Conservation (phyloP, 2,113 vertebrate species). For the zebrafish (Danio rerio) region GRCz12tu NC_133176.1:33952001-33952500, state of each 20-base stretch:
- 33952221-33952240: not conserved
- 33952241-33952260: not conserved
- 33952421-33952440: conserved; percentile 18
- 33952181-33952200: not conserved
- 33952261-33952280: not conserved
- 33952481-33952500: no score
- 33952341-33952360: conserved; percentile 13
- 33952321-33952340: not conserved
- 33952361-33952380: conserved; percentile 17
- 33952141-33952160: conserved; percentile 17
- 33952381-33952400: not conserved
- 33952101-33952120: conserved; percentile 29
- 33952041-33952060: conserved; percentile 8
- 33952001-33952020: conserved; percentile 7
- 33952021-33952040: conserved; percentile 44
- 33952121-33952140: conserved; percentile 5
- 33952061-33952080: conserved; percentile 13
- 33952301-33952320: not conserved
- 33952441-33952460: conserved; percentile 16
- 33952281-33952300: not conserved
- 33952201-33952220: not conserved
- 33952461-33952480: conserved; percentile 17
- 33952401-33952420: not conserved
- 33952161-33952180: not conserved
- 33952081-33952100: not conserved